Percentiles rank a stretch among this genome's conserved stretches.
Conservation (phyloP, 2,113 vertebrate species). For the Tricholaema leucomelas region DNA sequence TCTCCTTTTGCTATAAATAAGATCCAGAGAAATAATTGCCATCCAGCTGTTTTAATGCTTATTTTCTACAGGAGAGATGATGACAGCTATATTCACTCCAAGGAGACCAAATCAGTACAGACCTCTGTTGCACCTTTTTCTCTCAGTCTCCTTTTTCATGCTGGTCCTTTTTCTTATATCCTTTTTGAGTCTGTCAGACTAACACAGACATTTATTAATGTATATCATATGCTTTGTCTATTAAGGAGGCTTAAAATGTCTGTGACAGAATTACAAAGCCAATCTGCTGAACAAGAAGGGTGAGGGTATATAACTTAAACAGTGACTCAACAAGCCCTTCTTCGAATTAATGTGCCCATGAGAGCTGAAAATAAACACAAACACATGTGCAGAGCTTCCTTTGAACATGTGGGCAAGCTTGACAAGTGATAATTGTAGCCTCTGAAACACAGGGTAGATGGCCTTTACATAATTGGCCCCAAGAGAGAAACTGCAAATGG, state of each 20-base stretch:
- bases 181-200: not conserved
- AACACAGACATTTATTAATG: not conserved
- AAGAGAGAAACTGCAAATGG: slow-evolving; percentile 2
- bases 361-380: slow-evolving; percentile 22
- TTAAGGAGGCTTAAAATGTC: not conserved
- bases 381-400: slow-evolving; percentile 12
- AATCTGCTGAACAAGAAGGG: not conserved
- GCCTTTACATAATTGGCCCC: slow-evolving; percentile 54
- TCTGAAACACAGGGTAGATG: slow-evolving; percentile 24
- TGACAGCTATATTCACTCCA: slow-evolving; percentile 24
- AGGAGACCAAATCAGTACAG: not conserved
- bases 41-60: slow-evolving; percentile 40
- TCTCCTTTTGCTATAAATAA: slow-evolving; percentile 32
- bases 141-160: not conserved
- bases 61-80: slow-evolving; percentile 18
- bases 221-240: not conserved
- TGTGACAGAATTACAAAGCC: not conserved
- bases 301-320: not conserved
- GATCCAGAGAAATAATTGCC: not conserved
- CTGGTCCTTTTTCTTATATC: slow-evolving; percentile 1
- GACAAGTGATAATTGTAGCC: not conserved
- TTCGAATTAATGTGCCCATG: slow-evolving; percentile 19
- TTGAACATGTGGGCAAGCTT: slow-evolving; percentile 5
- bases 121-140: not conserved
- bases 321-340: not conserved